phyloP scores from a whole-genome alignment of 1,140 invertebrate species.

The Euura lappo region DNA sequence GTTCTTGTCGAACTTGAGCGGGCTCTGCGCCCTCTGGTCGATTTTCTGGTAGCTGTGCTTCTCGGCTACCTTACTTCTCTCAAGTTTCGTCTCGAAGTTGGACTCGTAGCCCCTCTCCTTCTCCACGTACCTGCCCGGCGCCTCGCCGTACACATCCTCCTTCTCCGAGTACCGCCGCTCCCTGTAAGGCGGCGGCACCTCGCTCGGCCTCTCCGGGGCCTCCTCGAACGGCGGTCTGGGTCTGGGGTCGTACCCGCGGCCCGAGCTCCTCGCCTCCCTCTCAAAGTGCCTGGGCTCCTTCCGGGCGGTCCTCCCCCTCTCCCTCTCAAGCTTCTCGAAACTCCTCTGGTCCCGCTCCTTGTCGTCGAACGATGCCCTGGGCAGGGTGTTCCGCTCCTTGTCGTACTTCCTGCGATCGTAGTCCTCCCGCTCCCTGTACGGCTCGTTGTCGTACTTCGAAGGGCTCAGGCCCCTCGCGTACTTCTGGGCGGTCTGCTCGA shows the following conservation, averaged over 20 bases:
- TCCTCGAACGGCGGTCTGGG: conserved; percentile 55
- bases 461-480: conserved; percentile 57
- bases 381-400: neutral
- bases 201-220: conserved; percentile 52
- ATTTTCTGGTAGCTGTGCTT: conserved; percentile 41
- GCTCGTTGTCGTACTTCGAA: conserved; percentile 49
- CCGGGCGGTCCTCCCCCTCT: conserved; percentile 16
- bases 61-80: conserved; percentile 52
- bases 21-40: neutral
- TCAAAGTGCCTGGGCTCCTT: conserved; percentile 11
- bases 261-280: conserved; percentile 23
- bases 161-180: conserved; percentile 53
- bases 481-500: conserved; percentile 59
- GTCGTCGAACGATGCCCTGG: conserved; percentile 34
- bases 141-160: conserved; percentile 56
- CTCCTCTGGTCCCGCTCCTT: neutral
- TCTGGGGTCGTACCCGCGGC: conserved; percentile 46
- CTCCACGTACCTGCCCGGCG: conserved; percentile 40
- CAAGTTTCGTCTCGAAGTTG: conserved; percentile 58
- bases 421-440: conserved; percentile 37
- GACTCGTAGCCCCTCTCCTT: conserved; percentile 58
- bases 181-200: conserved; percentile 26
- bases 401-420: conserved; percentile 21
- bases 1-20: conserved; percentile 29
- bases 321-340: conserved; percentile 27